phyloP scores from a whole-genome alignment of 92 coral and sea anemone genomes.

The Pocillopora meandrina region DNA sequence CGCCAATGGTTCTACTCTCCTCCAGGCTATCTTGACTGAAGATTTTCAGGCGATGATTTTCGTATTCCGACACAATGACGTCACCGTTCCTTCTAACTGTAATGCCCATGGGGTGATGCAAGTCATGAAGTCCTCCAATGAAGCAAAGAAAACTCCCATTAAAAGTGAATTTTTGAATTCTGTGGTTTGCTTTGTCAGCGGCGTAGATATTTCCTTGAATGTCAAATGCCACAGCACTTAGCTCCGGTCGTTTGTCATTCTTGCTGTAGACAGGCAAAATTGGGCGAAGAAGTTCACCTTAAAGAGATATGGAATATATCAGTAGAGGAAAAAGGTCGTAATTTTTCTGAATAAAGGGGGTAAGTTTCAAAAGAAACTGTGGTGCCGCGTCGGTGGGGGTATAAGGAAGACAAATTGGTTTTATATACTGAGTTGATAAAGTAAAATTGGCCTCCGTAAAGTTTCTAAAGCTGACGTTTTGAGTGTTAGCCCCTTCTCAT shows the following conservation, averaged over 20 bases:
- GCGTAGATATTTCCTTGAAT: conserved; percentile 68
- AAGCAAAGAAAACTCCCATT: conserved; percentile 84
- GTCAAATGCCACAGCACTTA: conserved; percentile 77
- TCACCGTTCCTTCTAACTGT: conserved; percentile 81
- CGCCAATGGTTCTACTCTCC: conserved; percentile 61
- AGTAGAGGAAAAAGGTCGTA: background rate
- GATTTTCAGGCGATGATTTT: conserved; percentile 79
- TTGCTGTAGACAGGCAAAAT: conserved; percentile 88
- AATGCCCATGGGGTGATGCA: conserved; percentile 81
- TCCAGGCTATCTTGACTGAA: conserved; percentile 62
- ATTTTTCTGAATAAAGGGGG: background rate
- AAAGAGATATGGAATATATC: background rate
- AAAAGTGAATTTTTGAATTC: conserved; percentile 80
- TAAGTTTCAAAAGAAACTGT: no score
- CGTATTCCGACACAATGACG: conserved; percentile 76
- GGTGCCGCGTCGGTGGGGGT: no score
- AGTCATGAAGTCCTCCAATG: conserved; percentile 81
- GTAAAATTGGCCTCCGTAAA: no score
- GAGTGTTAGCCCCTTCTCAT: background rate
- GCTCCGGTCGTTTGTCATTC: conserved; percentile 87
- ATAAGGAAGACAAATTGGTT: no score
- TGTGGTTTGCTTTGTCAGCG: conserved; percentile 89
- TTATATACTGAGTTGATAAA: no score
- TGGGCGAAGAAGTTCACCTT: conserved; percentile 83
- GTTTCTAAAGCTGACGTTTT: no score